phyloP scores from a whole-genome alignment of 64 coral and sea anemone species.

The Actinia equina region DNA sequence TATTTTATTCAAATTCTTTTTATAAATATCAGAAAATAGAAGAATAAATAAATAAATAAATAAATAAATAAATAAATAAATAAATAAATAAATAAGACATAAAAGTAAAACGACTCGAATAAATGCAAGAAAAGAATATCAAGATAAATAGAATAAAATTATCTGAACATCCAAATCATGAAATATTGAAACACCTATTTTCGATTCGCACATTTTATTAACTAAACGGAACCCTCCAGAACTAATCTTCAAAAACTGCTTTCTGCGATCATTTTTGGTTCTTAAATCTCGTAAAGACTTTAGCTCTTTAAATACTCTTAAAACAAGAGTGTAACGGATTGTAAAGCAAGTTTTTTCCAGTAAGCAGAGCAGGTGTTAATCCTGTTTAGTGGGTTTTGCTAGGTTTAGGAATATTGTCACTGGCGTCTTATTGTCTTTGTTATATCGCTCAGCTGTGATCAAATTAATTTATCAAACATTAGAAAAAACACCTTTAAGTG shows the following conservation, averaged over 20 bases:
- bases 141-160: background rate
- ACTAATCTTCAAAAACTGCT: background rate
- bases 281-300: no score
- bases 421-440: conserved; percentile 6
- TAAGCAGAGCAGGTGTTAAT: background rate
- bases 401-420: background rate
- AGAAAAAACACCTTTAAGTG: background rate
- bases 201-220: background rate
- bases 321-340: background rate
- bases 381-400: background rate
- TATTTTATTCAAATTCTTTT: no score
- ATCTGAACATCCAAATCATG: background rate
- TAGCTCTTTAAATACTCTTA: background rate
- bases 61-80: background rate
- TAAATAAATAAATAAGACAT: background rate
- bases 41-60: background rate
- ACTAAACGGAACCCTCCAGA: background rate
- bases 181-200: background rate
- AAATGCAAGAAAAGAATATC: background rate
- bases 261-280: background rate
- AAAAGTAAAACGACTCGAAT: background rate
- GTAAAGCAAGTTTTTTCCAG: background rate
- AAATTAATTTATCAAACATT: conserved; percentile 14
- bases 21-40: background rate
- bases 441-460: conserved; percentile 16